These are phyloP conservation scores for Serripes groenlandicus DNA, from an alignment of 2,888 invertebrate genomes.

Conservation along the genomic window DNA sequence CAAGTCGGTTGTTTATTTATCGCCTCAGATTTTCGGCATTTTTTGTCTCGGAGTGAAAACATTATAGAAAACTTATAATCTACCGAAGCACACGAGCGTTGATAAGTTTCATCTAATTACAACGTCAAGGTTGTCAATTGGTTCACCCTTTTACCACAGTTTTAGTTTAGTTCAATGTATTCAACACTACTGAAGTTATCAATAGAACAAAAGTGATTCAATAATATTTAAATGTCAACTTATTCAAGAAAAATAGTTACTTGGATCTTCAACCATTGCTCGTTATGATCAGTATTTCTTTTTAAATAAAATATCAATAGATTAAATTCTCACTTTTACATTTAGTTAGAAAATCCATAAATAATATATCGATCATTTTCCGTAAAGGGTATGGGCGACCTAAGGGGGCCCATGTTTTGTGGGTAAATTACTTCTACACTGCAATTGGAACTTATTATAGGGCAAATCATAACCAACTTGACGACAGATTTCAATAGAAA, in stretches of 20 bases:
- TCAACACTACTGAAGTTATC: too few species aligned
- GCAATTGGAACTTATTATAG: constrained; percentile 49
- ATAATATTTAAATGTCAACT: background rate
- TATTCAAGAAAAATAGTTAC: background rate
- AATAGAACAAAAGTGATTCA: background rate
- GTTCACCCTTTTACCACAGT: background rate
- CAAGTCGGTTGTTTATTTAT: background rate
- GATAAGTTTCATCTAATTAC: constrained; percentile 59
- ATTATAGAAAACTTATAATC: constrained; percentile 25
- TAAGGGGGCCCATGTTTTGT: constrained; percentile 8
- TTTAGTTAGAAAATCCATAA: too few species aligned
- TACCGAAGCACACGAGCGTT: constrained; percentile 47
- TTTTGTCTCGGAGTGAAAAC: background rate
- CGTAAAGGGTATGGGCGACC: background rate
- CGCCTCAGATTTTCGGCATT: too few species aligned
- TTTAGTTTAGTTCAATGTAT: too few species aligned
- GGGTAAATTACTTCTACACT: constrained; percentile 41
- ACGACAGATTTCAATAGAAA: constrained; percentile 63
- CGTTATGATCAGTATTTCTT: too few species aligned
- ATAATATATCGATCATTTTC: too few species aligned
- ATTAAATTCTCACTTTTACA: too few species aligned
- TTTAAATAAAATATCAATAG: too few species aligned
- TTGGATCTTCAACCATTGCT: too few species aligned
- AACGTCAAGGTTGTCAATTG: constrained; percentile 47
- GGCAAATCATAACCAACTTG: constrained; percentile 58